These are phyloP conservation scores for Rotaria magnacalcarata DNA, from an alignment of 2,888 invertebrate genomes.

Conservation along the genomic window DNA sequence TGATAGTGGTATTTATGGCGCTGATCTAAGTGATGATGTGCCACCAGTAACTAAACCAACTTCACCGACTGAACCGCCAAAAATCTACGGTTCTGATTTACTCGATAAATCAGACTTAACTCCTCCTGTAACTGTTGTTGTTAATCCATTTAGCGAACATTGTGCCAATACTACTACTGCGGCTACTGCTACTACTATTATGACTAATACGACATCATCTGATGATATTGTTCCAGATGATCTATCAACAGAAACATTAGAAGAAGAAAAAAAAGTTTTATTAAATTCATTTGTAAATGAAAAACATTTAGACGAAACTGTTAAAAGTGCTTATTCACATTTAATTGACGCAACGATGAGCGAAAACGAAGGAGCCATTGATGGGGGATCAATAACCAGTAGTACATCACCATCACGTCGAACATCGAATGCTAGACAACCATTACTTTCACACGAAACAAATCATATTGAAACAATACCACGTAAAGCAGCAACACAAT, in stretches of 20 bases:
- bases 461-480: background rate
- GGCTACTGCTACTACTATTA: background rate
- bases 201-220: background rate
- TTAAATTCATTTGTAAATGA: background rate
- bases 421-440: background rate
- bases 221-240: background rate
- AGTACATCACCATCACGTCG: slow-evolving; percentile 1
- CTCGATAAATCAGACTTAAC: background rate
- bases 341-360: slow-evolving; percentile 20
- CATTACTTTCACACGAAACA: background rate
- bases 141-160: slow-evolving; percentile 13
- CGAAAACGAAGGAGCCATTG: background rate
- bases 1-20: slow-evolving; percentile 30
- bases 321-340: slow-evolving; percentile 11
- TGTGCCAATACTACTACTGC: no score
- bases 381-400: background rate
- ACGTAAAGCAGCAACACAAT: background rate
- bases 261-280: background rate
- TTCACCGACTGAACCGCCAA: background rate
- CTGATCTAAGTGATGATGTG: slow-evolving; percentile 1
- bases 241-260: background rate
- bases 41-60: background rate
- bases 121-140: background rate
- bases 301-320: background rate
- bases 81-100: slow-evolving; percentile 17